Evolutionary conservation across 2,888 invertebrate genomes (phyloP), one percentile per base, ranked within the genome.

Genomic region (Sclerodermus sp.): DNA sequence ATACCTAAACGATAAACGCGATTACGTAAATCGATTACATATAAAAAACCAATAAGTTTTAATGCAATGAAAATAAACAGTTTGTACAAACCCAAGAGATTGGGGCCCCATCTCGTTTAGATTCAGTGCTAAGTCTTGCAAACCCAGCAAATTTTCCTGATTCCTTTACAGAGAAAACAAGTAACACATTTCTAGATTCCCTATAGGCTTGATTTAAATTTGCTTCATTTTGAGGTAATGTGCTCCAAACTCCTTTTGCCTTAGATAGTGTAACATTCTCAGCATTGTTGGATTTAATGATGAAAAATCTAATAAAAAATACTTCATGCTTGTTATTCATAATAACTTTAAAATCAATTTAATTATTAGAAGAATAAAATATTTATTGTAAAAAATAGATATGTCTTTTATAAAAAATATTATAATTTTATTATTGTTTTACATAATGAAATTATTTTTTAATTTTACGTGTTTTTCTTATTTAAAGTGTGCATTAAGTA

Each of bases 131-230:
- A 66, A 98, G 82, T 52, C 98, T 85, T 8, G 97, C 97, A 81
- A 96, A 97, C 0, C 97, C 96, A 70, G 90, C 90, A 81, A 92
- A 92, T 78, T 93, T 93, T 37, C 96, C 97, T 81, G 96, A 97
- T 81, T 97, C 97, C 78, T 96, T 96, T 0, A 98, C 97, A 47
- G 97, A 97, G 82, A 96, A 98, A 72, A 98, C 90, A 45, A 98
- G 82, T 57, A 98, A 82, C 6, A 98, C 96, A 81, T 97, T 98
- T 70, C 94, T 85, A 29, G 91, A 90, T 76, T 96, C 95, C 76
- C 89, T 87, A 70, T 89, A 96, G 0, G 97, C 96, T 80, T 93
- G 92, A 80, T 96, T 97, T 45, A 98, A 83, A 79, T 96, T 94
- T 1, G 92, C 89, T 82, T 98, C 97, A 79, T 98, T 98, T 77